phyloP scores from a whole-genome alignment of 2,797 vertebrate species.

The Petrocephalus sullivani region DNA sequence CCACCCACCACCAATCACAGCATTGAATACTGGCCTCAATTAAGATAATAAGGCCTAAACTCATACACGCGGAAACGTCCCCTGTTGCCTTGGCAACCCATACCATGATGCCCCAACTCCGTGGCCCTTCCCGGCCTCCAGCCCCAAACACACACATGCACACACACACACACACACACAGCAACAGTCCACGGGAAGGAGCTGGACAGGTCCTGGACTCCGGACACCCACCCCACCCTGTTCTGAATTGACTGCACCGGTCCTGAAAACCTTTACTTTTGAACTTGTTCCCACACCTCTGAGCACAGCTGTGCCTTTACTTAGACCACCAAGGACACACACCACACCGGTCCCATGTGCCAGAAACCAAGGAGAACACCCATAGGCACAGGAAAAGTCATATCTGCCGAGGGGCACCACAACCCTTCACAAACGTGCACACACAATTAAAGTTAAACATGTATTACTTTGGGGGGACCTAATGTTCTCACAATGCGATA shows the following conservation, averaged over 20 bases:
- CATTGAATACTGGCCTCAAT: slow-evolving; percentile 13
- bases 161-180: not conserved
- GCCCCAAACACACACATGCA: not conserved
- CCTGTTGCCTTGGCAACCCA: slow-evolving; percentile 48
- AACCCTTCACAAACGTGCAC: not conserved
- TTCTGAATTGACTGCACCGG: not conserved
- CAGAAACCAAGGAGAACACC: not conserved
- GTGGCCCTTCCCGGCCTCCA: not conserved
- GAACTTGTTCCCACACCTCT: not conserved
- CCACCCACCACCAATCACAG: not conserved
- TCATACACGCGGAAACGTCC: slow-evolving; percentile 7
- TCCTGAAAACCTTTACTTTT: not conserved
- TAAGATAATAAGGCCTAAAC: slow-evolving; percentile 14
- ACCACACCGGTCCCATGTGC: not conserved
- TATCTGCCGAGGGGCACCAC: not conserved
- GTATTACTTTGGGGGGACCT: too few species aligned
- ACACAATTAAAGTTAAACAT: not conserved
- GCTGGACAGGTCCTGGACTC: not conserved
- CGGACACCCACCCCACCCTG: too few species aligned
- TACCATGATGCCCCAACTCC: slow-evolving; percentile 22
- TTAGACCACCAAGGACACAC: not conserved
- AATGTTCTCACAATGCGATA: not conserved
- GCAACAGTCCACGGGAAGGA: not conserved
- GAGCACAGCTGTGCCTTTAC: slow-evolving; percentile 4
- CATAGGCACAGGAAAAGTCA: not conserved